Evolutionary conservation across 2,113 vertebrate species (phyloP).

Genomic region (Hymenochirus boettgeri): DNA sequence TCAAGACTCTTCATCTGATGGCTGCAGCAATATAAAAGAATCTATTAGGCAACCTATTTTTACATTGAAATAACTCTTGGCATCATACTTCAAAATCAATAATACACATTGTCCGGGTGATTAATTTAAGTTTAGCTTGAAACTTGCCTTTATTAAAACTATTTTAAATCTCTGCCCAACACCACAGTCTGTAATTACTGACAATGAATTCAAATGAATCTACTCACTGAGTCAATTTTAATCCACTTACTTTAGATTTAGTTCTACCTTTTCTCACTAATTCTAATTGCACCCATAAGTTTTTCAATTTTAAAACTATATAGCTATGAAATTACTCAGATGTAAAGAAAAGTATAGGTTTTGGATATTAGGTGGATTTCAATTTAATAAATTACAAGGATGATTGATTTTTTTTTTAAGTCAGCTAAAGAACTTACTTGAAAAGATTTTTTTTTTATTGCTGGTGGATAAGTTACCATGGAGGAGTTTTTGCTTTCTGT

Average conservation of each 20-base stretch:
- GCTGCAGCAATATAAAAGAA: too few species aligned
- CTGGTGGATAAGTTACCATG: slow-evolving; percentile 9
- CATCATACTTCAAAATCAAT: slow-evolving; percentile 39
- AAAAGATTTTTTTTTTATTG: too few species aligned
- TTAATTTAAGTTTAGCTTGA: background rate
- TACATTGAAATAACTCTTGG: too few species aligned
- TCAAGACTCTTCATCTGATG: too few species aligned
- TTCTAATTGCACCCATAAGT: slow-evolving; percentile 31
- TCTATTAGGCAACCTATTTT: too few species aligned
- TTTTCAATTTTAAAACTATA: slow-evolving; percentile 27
- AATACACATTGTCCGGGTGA: slow-evolving; percentile 23
- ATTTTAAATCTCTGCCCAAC: slow-evolving; percentile 23
- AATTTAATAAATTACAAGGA: slow-evolving; percentile 37
- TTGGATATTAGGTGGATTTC: slow-evolving; percentile 20
- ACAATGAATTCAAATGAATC: slow-evolving; percentile 26
- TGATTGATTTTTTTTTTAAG: slow-evolving; percentile 26
- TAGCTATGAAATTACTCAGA: slow-evolving; percentile 19
- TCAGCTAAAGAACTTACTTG: too few species aligned
- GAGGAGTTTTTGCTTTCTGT: slow-evolving; percentile 6
- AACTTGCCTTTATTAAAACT: slow-evolving; percentile 2
- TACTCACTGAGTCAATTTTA: slow-evolving; percentile 35
- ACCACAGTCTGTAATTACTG: slow-evolving; percentile 18
- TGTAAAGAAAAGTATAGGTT: slow-evolving; percentile 10
- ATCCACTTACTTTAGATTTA: slow-evolving; percentile 37
- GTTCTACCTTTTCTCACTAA: background rate